These are phyloP conservation scores for Caenorhabditis sp. DNA, from an alignment of 2,888 invertebrate species.

Conservation along the genomic window DNA sequence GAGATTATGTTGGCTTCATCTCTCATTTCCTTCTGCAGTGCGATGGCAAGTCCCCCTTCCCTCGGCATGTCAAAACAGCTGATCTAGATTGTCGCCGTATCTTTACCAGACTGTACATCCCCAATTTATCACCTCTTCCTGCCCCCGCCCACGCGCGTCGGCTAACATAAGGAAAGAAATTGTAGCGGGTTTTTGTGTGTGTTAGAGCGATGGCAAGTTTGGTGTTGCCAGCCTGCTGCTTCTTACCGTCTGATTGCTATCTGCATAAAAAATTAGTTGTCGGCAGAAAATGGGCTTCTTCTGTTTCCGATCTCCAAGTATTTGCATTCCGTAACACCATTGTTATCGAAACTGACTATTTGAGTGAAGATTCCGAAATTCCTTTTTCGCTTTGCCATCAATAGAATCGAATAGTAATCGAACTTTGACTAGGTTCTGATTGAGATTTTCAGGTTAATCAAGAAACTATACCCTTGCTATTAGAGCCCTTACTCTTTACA, in stretches of 20 bases:
- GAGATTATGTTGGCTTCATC: constrained; percentile 23
- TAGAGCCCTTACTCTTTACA: no score
- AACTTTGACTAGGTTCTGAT: no score
- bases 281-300: not conserved
- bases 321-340: not conserved
- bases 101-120: constrained; percentile 36
- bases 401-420: no score
- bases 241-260: constrained; percentile 23
- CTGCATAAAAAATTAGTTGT: constrained; percentile 43
- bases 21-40: not conserved
- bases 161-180: constrained; percentile 31
- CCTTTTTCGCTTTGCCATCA: not conserved
- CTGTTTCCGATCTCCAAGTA: not conserved
- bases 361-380: not conserved
- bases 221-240: constrained; percentile 2
- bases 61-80: constrained; percentile 29
- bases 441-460: no score
- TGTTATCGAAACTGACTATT: not conserved
- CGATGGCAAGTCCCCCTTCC: constrained; percentile 12
- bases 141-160: constrained; percentile 17
- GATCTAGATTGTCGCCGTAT: constrained; percentile 13
- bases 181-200: constrained; percentile 27
- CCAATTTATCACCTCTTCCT: constrained; percentile 29
- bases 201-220: constrained; percentile 8
- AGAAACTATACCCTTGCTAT: no score